Percentiles rank a stretch among this genome's conserved stretches.
Conservation (phyloP, 2,113 vertebrate species). For the Grallaria varia region DNA sequence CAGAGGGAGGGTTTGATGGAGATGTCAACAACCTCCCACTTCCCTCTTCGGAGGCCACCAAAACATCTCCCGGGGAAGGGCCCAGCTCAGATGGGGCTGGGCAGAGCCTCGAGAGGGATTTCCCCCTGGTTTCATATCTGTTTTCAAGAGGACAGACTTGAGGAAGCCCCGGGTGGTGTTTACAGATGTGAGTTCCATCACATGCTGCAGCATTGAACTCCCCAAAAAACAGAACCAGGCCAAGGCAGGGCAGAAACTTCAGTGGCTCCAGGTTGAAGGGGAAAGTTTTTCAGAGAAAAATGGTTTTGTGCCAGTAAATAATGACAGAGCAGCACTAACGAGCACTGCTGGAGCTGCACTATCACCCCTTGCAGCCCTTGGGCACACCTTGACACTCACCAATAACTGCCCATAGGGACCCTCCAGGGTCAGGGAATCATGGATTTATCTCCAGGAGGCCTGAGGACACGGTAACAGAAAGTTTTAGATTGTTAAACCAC, state of each 20-base stretch:
- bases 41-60: background rate
- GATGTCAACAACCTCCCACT: background rate
- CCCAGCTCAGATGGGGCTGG: background rate
- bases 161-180: background rate
- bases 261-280: accelerated
- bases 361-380: background rate
- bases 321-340: background rate
- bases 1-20: background rate
- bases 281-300: background rate
- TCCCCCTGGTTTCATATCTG: background rate
- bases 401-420: accelerated
- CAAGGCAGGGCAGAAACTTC: background rate
- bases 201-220: background rate
- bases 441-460: background rate
- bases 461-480: background rate
- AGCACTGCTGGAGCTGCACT: background rate
- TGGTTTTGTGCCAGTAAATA: accelerated
- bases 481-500: background rate
- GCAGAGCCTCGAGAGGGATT: background rate
- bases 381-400: background rate
- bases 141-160: background rate
- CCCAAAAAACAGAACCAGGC: background rate
- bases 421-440: accelerated
- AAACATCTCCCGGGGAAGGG: background rate
- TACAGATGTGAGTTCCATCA: background rate